These are phyloP conservation scores for Poeciliopsis infans DNA, from an alignment of 2,797 vertebrate species.

Conservation along the genomic window DNA sequence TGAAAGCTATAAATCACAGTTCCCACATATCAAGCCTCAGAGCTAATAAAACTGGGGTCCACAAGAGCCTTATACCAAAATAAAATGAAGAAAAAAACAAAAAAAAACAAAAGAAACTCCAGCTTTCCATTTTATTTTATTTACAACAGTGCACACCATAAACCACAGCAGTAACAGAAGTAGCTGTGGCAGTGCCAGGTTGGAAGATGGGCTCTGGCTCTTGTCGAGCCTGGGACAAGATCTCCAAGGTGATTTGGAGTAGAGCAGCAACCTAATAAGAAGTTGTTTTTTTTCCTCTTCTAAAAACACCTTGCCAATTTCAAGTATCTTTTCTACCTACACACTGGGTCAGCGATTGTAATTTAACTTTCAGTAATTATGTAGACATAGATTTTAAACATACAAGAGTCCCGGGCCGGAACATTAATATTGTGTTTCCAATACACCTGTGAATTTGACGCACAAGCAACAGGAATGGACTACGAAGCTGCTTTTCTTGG, in stretches of 20 bases:
- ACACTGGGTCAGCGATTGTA: background rate
- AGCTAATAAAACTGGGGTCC: slow-evolving; percentile 63
- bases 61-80: slow-evolving; percentile 45
- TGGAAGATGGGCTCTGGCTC: slow-evolving; percentile 20
- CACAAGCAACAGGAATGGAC: background rate
- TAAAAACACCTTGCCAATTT: background rate
- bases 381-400: background rate
- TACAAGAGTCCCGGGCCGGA: background rate
- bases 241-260: slow-evolving; percentile 2
- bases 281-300: background rate
- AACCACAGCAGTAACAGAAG: slow-evolving; percentile 29
- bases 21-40: slow-evolving; percentile 50
- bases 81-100: slow-evolving; percentile 25
- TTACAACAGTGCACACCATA: slow-evolving; percentile 27
- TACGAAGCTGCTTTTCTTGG: background rate
- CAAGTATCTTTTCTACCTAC: background rate
- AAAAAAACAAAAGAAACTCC: slow-evolving; percentile 22
- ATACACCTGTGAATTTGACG: background rate
- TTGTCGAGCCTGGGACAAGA: background rate
- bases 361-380: background rate
- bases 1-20: slow-evolving; percentile 74
- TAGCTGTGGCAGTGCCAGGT: slow-evolving; percentile 24
- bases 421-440: background rate
- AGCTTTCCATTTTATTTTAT: slow-evolving; percentile 15
- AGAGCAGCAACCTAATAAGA: slow-evolving; percentile 1